These are phyloP conservation scores for Geotrypetes seraphini DNA, from an alignment of 2,797 vertebrate genomes.

Conservation along the genomic window DNA sequence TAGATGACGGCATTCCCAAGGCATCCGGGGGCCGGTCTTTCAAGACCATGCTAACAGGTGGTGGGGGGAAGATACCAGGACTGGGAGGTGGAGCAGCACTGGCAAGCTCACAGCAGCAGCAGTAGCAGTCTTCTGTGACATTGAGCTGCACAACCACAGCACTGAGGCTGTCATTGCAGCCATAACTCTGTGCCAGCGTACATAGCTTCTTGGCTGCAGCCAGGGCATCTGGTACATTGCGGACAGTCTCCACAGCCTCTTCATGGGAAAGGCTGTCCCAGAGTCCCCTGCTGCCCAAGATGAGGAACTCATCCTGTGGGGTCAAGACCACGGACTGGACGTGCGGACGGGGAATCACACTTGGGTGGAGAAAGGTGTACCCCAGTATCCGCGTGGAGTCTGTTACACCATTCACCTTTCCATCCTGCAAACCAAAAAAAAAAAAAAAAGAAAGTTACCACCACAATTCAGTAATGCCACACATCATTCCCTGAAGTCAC, in stretches of 20 bases:
- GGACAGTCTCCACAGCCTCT: slow-evolving; percentile 82
- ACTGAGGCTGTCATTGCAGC: slow-evolving; percentile 86
- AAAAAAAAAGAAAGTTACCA: too few species aligned
- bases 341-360: slow-evolving; percentile 81
- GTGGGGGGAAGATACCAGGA: slow-evolving; percentile 68
- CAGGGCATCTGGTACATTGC: slow-evolving; percentile 81
- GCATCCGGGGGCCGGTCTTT: slow-evolving; percentile 57
- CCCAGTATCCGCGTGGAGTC: slow-evolving; percentile 94
- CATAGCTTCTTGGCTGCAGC: slow-evolving; percentile 93
- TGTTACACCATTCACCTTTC: slow-evolving; percentile 94
- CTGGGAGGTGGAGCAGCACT: slow-evolving; percentile 65
- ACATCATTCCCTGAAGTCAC: too few species aligned
- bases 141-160: slow-evolving; percentile 93
- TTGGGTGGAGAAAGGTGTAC: slow-evolving; percentile 95
- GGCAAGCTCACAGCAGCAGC: slow-evolving; percentile 81
- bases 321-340: slow-evolving; percentile 85
- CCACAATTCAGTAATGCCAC: too few species aligned
- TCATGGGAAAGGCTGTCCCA: slow-evolving; percentile 78
- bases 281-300: slow-evolving; percentile 86
- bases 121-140: slow-evolving; percentile 91
- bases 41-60: slow-evolving; percentile 65
- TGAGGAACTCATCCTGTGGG: slow-evolving; percentile 91
- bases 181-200: slow-evolving; percentile 90
- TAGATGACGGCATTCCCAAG: slow-evolving; percentile 76
- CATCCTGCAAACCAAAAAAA: slow-evolving; percentile 62